These are phyloP conservation scores for Plutella xylostella DNA, from an alignment of 2,888 invertebrate species.

Conservation along the genomic window DNA sequence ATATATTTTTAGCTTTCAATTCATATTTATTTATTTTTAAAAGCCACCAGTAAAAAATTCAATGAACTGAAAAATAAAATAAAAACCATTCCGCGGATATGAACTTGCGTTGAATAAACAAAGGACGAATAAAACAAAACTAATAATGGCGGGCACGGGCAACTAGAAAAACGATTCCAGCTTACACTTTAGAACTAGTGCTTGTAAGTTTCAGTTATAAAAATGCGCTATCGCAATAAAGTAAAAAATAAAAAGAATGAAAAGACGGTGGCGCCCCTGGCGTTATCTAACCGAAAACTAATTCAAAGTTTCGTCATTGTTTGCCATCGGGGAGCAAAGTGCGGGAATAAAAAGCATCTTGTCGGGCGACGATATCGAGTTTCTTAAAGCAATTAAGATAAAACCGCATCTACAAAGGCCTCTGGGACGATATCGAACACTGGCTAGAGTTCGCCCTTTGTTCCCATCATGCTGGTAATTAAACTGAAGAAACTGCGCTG, in stretches of 20 bases:
- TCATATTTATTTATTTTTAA: too few species aligned
- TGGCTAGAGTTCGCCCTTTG: slow-evolving; percentile 29
- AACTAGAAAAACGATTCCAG: too few species aligned
- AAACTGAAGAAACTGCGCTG: slow-evolving; percentile 3
- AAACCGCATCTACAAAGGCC: slow-evolving; percentile 53
- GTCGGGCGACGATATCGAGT: slow-evolving; percentile 64
- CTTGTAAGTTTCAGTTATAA: neutral
- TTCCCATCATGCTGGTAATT: slow-evolving; percentile 22
- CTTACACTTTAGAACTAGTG: too few species aligned
- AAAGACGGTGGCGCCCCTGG: slow-evolving; percentile 15
- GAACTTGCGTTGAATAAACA: too few species aligned
- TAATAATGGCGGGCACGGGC: too few species aligned
- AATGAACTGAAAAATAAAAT: too few species aligned
- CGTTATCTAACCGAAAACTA: slow-evolving; percentile 59
- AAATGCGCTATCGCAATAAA: neutral
- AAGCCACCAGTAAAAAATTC: too few species aligned
- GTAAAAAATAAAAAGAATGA: slow-evolving; percentile 7
- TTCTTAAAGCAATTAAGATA: slow-evolving; percentile 67
- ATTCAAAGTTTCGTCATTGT: slow-evolving; percentile 62
- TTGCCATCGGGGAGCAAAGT: slow-evolving; percentile 42
- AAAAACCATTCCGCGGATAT: too few species aligned
- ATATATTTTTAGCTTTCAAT: too few species aligned
- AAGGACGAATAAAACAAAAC: too few species aligned
- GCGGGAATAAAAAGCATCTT: slow-evolving; percentile 60
- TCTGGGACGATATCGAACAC: slow-evolving; percentile 28